These are phyloP conservation scores for Pheosia tremula DNA, from an alignment of 2,888 invertebrate genomes.

Conservation along the genomic window DNA sequence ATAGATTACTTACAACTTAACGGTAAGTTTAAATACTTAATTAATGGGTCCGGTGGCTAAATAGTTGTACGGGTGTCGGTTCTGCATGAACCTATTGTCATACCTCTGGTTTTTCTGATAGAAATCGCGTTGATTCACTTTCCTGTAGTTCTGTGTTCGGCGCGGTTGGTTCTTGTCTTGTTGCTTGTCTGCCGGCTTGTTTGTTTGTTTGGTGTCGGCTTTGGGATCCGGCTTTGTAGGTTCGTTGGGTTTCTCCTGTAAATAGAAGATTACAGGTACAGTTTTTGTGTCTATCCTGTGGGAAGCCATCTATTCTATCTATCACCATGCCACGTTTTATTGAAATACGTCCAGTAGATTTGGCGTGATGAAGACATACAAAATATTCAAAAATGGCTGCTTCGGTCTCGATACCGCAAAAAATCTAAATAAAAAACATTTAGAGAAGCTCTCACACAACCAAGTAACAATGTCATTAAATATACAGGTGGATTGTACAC, in stretches of 20 bases:
- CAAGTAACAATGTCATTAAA: too few species aligned
- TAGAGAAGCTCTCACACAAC: too few species aligned
- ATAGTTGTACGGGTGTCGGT: conserved; percentile 73
- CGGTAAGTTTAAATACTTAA: conserved; percentile 39
- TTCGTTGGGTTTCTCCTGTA: conserved; percentile 62
- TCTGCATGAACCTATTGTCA: conserved; percentile 70
- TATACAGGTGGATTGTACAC: too few species aligned
- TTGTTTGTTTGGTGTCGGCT: conserved; percentile 48
- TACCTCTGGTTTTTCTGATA: conserved; percentile 75
- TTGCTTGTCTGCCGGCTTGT: conserved; percentile 57
- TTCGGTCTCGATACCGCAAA: too few species aligned
- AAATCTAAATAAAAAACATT: too few species aligned
- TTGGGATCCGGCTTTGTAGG: conserved; percentile 39
- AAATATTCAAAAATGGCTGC: too few species aligned
- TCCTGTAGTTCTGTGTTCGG: conserved; percentile 70
- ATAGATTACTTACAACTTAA: background rate
- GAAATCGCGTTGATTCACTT: conserved; percentile 66
- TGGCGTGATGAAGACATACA: too few species aligned
- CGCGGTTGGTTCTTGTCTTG: conserved; percentile 61
- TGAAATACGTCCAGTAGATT: too few species aligned
- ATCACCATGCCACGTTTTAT: too few species aligned
- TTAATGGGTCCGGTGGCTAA: conserved; percentile 80
- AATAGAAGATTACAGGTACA: background rate
- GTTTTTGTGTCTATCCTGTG: too few species aligned
- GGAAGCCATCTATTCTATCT: too few species aligned